Evolutionary conservation across 2,113 vertebrate genomes (phyloP).

Genomic region (Connochaetes taurinus): DNA sequence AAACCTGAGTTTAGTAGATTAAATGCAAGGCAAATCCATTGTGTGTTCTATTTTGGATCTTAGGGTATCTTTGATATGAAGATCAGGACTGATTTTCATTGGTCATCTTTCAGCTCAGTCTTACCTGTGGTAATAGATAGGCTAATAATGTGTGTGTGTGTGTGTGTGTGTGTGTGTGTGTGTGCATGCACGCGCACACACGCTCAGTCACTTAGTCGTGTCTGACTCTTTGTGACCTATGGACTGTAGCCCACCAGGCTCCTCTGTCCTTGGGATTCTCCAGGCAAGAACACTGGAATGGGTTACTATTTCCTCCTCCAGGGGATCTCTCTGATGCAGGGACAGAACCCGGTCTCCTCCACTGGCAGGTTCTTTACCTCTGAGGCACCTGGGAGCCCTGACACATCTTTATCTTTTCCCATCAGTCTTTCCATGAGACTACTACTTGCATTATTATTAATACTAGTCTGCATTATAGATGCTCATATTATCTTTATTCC

Average conservation of each 20-base stretch:
- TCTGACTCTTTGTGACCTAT: background rate
- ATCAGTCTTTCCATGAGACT: background rate
- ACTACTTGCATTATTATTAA: background rate
- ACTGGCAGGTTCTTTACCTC: background rate
- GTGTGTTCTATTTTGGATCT: background rate
- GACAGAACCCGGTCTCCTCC: background rate
- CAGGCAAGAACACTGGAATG: background rate
- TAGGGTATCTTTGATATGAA: background rate
- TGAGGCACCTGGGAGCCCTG: background rate
- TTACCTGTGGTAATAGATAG: background rate
- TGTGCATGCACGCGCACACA: fast-evolving
- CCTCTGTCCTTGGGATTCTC: background rate
- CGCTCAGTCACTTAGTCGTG: fast-evolving
- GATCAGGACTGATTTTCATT: background rate
- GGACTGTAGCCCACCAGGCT: background rate
- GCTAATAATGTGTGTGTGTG: background rate
- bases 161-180: too few species aligned
- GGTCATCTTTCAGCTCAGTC: background rate
- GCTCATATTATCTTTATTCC: background rate
- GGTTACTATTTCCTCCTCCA: background rate
- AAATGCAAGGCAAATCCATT: background rate
- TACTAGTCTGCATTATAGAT: background rate
- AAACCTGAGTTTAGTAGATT: background rate
- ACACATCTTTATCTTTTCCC: background rate
- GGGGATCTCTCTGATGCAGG: background rate